These are phyloP conservation scores for Arenaria interpres DNA, from an alignment of 2,113 vertebrate genomes.

Conservation along the genomic window DNA sequence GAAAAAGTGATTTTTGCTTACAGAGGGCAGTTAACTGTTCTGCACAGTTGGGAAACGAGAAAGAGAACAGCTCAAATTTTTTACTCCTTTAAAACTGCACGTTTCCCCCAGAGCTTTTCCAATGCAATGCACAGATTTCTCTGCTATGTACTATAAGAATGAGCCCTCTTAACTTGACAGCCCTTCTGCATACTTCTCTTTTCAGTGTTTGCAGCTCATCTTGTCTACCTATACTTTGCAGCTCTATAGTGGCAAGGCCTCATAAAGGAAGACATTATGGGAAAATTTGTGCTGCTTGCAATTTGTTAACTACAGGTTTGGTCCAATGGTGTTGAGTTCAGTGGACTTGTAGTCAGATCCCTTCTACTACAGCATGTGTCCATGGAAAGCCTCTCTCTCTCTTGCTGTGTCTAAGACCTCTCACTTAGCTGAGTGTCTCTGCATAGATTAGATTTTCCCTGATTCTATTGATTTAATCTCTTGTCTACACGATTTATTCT, in stretches of 20 bases:
- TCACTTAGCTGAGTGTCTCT: neutral
- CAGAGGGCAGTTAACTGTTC: neutral
- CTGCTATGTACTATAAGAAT: neutral
- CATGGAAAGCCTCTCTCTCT: neutral
- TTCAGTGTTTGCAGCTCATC: neutral
- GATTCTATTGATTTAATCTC: neutral
- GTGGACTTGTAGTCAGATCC: neutral
- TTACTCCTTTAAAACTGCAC: neutral
- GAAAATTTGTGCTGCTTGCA: neutral
- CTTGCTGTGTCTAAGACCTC: neutral
- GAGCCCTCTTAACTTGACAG: neutral
- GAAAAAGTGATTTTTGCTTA: neutral
- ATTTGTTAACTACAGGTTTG: neutral
- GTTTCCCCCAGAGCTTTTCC: neutral
- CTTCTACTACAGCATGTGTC: neutral
- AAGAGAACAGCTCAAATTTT: neutral
- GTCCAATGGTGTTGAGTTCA: neutral
- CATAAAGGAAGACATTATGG: neutral
- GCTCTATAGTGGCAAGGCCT: neutral
- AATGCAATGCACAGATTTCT: neutral
- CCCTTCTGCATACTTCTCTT: neutral
- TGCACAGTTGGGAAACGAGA: neutral
- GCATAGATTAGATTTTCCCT: neutral
- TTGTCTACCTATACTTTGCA: neutral
- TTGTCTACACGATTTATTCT: neutral